phyloP scores from a whole-genome alignment of 2,888 invertebrate species.

The Thumatha senex region DNA sequence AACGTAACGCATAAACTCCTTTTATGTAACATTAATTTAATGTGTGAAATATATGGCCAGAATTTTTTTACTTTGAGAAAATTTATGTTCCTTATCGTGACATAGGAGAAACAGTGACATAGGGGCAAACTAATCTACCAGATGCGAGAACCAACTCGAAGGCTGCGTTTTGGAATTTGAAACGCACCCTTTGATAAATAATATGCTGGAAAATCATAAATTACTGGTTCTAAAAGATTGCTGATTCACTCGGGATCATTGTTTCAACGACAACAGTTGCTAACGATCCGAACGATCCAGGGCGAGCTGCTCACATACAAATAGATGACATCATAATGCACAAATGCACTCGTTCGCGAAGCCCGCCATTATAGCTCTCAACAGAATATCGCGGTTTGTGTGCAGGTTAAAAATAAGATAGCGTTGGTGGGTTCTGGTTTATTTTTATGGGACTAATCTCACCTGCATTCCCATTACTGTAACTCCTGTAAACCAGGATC shows the following conservation, averaged over 20 bases:
- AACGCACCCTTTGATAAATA: too few species aligned
- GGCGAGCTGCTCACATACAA: background rate
- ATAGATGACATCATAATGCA: conserved; percentile 14
- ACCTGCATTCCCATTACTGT: too few species aligned
- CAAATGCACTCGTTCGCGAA: conserved; percentile 10
- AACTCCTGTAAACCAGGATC: too few species aligned
- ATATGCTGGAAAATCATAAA: too few species aligned
- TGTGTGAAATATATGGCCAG: background rate
- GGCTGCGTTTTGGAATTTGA: too few species aligned
- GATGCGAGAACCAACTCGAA: too few species aligned
- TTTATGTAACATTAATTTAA: too few species aligned
- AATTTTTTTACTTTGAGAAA: background rate
- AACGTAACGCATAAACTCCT: too few species aligned
- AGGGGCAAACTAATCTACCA: too few species aligned
- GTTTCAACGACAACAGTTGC: conserved; percentile 1
- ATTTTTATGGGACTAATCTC: too few species aligned
- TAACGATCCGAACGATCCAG: background rate
- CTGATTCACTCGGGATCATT: conserved; percentile 5
- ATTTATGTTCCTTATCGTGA: background rate
- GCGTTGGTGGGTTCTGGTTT: conserved; percentile 7
- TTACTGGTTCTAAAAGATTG: background rate
- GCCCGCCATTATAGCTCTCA: conserved; percentile 13
- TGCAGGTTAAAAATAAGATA: conserved; percentile 12
- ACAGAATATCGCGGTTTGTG: conserved; percentile 8
- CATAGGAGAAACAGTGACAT: background rate